Base-by-base conservation (phyloP, 37 sponge, comb jelly and placozoan genomes). In the Diacarnus erythraeanus region DNA sequence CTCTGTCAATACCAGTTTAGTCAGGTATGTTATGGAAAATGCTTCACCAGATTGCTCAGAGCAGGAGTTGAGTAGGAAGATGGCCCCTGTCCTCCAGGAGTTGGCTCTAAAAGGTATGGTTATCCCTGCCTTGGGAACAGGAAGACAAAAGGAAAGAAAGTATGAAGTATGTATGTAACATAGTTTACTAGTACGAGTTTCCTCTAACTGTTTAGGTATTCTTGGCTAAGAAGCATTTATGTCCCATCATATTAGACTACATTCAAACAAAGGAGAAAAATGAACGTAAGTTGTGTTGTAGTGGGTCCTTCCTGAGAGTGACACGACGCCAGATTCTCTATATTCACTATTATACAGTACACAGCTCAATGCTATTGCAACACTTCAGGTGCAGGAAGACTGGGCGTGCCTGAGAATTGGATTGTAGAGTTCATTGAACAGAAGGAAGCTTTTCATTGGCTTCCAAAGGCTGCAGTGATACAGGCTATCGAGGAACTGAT, bases 361-460 rank as follows among this genome's bases (percentile, higher is more conserved):
- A n/a, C n/a, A n/a, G n/a, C n/a, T n/a, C n/a, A n/a, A 20, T 61
- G 64, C 20, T 23, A 29, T 61, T 61, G 21, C 20, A 61, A 23
- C 64, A 23, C 8, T 40, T n/a, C 71, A 71, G 71, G 15, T 26
- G 30, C 42, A 29, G 57, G 1, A 5, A 44, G 34, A 26, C 54
- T 71, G 39, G 85, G 85, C 18, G 78, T 84, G 6, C 78, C 78
- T 43, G 72, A 71, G 34, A 47, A 36, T 36, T 84, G 85, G 85
- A 84, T 84, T 3, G 63, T 77, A 0, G 44, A 84, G 47, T 59
- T 37, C 23, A 39, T 84, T 25, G 59, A 77, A 34, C 77, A 70
- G n/a, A 78, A 51, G 30, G 61, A 77, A 26, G 59, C 27, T 25
- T 59, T 77, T 34, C 42, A 57, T 38, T 42, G 40, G 20, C 59